These are phyloP conservation scores for Ochropacha duplaris DNA, from an alignment of 2,888 invertebrate genomes.

Conservation along the genomic window DNA sequence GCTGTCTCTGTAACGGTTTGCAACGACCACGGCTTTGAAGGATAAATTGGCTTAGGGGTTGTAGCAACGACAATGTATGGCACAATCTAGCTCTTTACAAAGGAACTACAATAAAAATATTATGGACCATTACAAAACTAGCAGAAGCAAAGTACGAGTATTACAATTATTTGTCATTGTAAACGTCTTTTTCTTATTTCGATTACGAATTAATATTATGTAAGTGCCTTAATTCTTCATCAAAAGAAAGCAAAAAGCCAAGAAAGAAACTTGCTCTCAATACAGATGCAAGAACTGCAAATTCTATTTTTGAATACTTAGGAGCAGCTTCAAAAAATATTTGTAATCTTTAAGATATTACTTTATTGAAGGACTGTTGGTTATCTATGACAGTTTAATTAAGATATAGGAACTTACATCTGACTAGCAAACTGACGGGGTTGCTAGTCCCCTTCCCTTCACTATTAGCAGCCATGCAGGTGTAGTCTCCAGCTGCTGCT, in stretches of 20 bases:
- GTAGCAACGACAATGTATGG: neutral
- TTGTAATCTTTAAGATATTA: no score
- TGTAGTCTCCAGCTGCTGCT: constrained; percentile 93
- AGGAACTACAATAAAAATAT: constrained; percentile 26
- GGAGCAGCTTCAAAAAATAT: no score
- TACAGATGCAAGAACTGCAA: no score
- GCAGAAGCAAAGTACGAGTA: neutral
- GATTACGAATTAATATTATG: no score
- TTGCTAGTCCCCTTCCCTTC: constrained; percentile 92
- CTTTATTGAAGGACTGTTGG: neutral
- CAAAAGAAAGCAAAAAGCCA: no score
- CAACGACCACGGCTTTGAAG: constrained; percentile 11
- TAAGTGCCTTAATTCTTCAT: no score
- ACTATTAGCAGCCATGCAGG: constrained; percentile 92
- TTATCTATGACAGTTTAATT: neutral
- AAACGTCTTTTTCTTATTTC: neutral
- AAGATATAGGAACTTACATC: constrained; percentile 85
- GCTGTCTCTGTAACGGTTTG: neutral
- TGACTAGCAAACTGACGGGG: constrained; percentile 86
- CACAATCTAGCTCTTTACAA: constrained; percentile 3
- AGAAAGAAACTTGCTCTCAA: no score
- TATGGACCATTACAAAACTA: constrained; percentile 2
- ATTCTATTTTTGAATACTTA: no score
- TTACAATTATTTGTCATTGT: neutral
- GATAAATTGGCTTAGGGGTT: constrained; percentile 1